Base-by-base conservation (phyloP, 2,113 vertebrate genomes). In the Emydura subglobosa region DNA sequence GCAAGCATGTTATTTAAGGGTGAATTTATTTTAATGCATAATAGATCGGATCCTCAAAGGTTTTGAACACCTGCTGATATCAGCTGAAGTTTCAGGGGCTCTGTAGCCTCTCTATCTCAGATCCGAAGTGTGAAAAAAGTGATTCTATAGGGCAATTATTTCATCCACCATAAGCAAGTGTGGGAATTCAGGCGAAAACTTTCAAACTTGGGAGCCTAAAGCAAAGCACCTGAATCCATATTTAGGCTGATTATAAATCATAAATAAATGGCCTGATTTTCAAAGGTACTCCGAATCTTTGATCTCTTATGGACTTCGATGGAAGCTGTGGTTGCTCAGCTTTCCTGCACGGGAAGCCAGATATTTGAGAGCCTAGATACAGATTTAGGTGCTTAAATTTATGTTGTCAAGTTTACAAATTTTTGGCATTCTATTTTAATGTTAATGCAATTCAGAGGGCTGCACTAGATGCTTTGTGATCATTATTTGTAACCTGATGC, bases 401-500 rank as follows among this genome's bases (percentile, higher is more conserved):
- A 53, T 50, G 5, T 65, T 65, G 25, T 81, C 76, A 31, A 2
- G 7, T 85, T 89, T 80, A 47, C 87, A 94, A 94, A 61, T 54
- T 34, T 31, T 31, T 61, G 57, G 27, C 5, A 27, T 61, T 61
- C 4, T 59, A 1, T 10, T 19, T 21, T 55, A n/a, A 47, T 68
- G 10, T 82, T 65, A 83, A 87, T 91, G 6, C 47, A 79, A 3
- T 53, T 84, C 39, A 55, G 7, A 17, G 34, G n/a, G 19, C 34
- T 82, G 19, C 39, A 6, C 72, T 92, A 6, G 1, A 0, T 22
- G 1, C 5, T 0, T 57, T 42, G 1, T 72, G 24, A 47, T 13
- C 83, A 29, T 51, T 76, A 6, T 0, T 86, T 50, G 93, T 93
- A 65, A 72, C 29, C 55, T 72, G 21, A 51, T 29, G 17, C 79